Evolutionary conservation across 2,113 vertebrate species (phyloP).

Genomic region (Trinectes maculatus): DNA sequence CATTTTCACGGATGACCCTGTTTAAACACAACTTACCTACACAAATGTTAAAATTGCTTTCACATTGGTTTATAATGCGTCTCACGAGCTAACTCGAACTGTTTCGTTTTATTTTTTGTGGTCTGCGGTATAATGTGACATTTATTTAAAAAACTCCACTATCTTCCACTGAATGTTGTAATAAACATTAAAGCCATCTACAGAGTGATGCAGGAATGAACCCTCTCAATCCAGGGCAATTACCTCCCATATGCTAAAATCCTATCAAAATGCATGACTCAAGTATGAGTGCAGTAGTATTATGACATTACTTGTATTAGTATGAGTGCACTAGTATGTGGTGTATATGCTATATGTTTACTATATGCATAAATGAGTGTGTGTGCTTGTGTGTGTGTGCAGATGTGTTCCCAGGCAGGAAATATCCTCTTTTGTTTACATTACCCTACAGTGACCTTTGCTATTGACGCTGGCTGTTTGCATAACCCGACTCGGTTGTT

Average conservation of each 20-base stretch:
- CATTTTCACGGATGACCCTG: neutral
- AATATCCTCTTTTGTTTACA: constrained; percentile 36
- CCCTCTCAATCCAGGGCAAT: neutral
- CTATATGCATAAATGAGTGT: neutral
- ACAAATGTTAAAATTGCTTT: neutral
- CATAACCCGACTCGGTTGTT: constrained; percentile 50
- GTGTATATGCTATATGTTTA: no score
- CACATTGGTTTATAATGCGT: neutral
- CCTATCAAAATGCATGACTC: neutral
- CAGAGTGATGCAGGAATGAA: neutral
- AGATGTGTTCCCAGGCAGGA: constrained; percentile 25
- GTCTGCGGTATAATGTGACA: no score
- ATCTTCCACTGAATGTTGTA: no score
- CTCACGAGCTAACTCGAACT: neutral
- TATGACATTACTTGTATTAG: no score
- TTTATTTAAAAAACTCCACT: no score
- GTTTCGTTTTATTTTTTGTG: neutral
- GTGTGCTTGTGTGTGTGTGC: constrained; percentile 10
- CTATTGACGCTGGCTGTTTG: constrained; percentile 57
- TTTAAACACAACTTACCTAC: neutral
- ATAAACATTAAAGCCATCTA: constrained; percentile 1
- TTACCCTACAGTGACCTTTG: constrained; percentile 62
- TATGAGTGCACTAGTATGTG: no score
- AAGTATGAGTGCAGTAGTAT: no score
- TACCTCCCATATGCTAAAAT: neutral